Percentiles rank a stretch among this genome's conserved stretches.
phyloP scores from a whole-genome alignment of 37 sponge, comb jelly and placozoan species.

The Haliclona indistincta region DNA sequence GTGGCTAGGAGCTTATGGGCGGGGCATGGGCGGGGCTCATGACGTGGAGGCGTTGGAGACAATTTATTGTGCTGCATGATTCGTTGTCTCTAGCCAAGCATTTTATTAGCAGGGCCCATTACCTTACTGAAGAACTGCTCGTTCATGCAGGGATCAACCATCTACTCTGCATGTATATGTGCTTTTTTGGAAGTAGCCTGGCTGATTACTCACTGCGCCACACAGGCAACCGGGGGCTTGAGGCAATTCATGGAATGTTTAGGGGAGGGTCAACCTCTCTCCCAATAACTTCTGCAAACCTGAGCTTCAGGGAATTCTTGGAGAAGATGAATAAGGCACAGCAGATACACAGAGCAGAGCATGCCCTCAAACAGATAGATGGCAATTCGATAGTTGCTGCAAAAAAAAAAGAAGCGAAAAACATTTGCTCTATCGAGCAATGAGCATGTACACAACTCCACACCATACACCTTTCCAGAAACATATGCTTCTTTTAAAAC shows the following conservation, averaged over 20 bases:
- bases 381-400: background rate
- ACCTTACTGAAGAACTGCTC: constrained; percentile 13
- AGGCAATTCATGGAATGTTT: constrained; percentile 29
- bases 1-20: constrained; percentile 5
- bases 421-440: constrained; percentile 2
- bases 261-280: constrained; percentile 27
- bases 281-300: constrained; percentile 30
- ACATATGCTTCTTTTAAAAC: background rate
- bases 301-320: constrained; percentile 16
- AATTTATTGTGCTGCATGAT: background rate
- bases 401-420: background rate
- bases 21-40: background rate
- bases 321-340: constrained; percentile 2
- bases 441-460: background rate
- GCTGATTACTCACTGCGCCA: background rate
- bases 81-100: background rate
- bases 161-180: background rate
- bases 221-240: constrained; percentile 23
- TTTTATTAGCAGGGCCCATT: constrained; percentile 1
- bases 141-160: constrained; percentile 29
- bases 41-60: constrained; percentile 8
- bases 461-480: no score
- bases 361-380: constrained; percentile 1
- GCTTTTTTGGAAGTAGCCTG: background rate
- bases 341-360: constrained; percentile 20